Evolutionary conservation across 2,797 vertebrate species (phyloP).

Genomic region (Cygnus olor): DNA sequence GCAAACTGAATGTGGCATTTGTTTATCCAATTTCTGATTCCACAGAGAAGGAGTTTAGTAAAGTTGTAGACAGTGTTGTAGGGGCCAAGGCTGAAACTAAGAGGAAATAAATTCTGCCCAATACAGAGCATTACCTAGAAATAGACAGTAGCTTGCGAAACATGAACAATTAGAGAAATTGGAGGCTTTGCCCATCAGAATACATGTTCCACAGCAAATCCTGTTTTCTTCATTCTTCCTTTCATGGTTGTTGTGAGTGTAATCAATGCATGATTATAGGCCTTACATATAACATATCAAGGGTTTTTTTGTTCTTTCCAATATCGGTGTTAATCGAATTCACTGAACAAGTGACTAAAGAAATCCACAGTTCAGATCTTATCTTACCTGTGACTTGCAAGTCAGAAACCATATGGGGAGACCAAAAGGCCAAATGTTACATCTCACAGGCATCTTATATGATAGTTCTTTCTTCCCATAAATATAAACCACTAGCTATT

Average conservation of each 20-base stretch:
- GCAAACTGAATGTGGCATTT: conserved; percentile 24
- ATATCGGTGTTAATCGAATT: neutral
- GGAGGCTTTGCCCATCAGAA: conserved; percentile 38
- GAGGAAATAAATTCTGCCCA: conserved; percentile 14
- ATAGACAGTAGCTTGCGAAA: conserved; percentile 27
- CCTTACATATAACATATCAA: neutral
- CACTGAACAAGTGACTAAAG: neutral
- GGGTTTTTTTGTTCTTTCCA: neutral
- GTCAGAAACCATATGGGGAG: neutral
- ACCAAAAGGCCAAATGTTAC: neutral
- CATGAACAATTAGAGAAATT: conserved; percentile 16
- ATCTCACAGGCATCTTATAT: neutral
- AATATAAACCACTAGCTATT: neutral
- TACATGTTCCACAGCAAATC: conserved; percentile 30
- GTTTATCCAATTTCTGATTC: conserved; percentile 12
- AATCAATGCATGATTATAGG: neutral
- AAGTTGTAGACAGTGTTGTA: neutral
- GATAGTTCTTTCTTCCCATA: neutral
- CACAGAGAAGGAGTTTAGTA: conserved; percentile 16
- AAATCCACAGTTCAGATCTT: neutral
- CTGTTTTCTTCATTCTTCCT: conserved; percentile 23
- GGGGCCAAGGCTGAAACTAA: neutral
- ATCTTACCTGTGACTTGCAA: neutral
- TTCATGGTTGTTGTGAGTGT: neutral
- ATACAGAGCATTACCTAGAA: conserved; percentile 35